These are phyloP conservation scores for Oryzias woworae DNA, from an alignment of 2,113 vertebrate genomes.

Conservation along the genomic window DNA sequence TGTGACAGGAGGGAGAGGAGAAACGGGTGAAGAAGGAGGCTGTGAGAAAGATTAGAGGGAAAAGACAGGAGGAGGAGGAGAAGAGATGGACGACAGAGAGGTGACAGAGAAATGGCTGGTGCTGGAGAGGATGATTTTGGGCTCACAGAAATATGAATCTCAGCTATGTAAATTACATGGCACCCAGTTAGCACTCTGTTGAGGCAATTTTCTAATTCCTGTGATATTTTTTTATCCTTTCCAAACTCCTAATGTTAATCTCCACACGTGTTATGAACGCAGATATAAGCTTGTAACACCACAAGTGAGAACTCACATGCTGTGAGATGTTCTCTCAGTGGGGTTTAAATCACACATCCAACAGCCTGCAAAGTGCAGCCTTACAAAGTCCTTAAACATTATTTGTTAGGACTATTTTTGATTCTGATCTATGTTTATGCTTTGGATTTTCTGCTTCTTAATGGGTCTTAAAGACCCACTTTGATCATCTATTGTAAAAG, in stretches of 20 bases:
- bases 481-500: too few species aligned
- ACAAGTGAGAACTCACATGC: conserved; percentile 28
- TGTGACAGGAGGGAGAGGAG: conserved; percentile 12
- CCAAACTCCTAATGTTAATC: conserved; percentile 28
- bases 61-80: neutral
- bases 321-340: conserved; percentile 17
- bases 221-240: conserved; percentile 12
- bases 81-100: neutral
- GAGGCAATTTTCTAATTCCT: conserved; percentile 40
- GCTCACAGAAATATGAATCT: conserved; percentile 25
- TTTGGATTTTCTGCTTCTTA: neutral
- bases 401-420: conserved; percentile 9
- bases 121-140: conserved; percentile 13
- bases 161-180: conserved; percentile 35
- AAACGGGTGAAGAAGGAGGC: conserved; percentile 1
- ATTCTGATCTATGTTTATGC: neutral
- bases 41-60: neutral
- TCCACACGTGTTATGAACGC: conserved; percentile 32
- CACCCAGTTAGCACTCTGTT: conserved; percentile 23
- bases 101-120: conserved; percentile 9
- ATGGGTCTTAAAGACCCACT: too few species aligned
- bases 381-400: conserved; percentile 1
- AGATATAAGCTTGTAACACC: conserved; percentile 28
- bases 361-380: neutral
- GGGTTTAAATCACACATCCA: conserved; percentile 20